A percentile compares a stretch with the other conserved stretches of the same genome.
Conservation (phyloP, 2,888 invertebrate species). For the Athripsodes cinereus region DNA sequence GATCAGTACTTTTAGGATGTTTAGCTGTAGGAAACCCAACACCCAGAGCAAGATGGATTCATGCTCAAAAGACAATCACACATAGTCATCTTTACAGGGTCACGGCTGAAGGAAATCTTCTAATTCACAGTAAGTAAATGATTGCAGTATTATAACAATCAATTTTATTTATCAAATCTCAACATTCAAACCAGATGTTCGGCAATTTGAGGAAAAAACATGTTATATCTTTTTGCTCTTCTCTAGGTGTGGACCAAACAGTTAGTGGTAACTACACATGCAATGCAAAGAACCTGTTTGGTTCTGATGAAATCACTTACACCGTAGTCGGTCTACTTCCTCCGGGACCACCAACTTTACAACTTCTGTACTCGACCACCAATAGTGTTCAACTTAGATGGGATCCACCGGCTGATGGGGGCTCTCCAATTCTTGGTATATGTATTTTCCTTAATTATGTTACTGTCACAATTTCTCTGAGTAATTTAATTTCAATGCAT, state of each 20-base stretch:
- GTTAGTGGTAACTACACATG: slow-evolving; percentile 76
- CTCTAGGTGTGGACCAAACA: slow-evolving; percentile 61
- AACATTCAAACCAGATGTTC: background rate
- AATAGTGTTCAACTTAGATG: slow-evolving; percentile 51
- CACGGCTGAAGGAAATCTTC: slow-evolving; percentile 63
- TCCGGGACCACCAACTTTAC: slow-evolving; percentile 61
- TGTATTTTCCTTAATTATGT: too few relatives aligned
- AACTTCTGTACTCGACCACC: slow-evolving; percentile 64
- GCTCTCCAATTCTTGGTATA: slow-evolving; percentile 47
- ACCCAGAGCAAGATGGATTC: slow-evolving; percentile 70
- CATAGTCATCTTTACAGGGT: slow-evolving; percentile 66
- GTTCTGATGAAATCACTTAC: slow-evolving; percentile 77
- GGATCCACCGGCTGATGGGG: slow-evolving; percentile 54
- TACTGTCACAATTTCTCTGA: too few relatives aligned
- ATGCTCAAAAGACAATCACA: slow-evolving; percentile 62
- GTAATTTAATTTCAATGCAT: too few relatives aligned
- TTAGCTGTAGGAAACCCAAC: slow-evolving; percentile 70
- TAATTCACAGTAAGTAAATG: slow-evolving; percentile 58
- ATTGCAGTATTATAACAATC: too few relatives aligned
- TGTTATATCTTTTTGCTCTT: too few relatives aligned
- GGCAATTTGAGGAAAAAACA: too few relatives aligned
- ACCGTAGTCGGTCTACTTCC: slow-evolving; percentile 73
- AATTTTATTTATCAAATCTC: background rate
- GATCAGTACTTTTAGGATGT: slow-evolving; percentile 64
- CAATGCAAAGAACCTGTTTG: slow-evolving; percentile 75